Evolutionary conservation across 2,113 vertebrate species (phyloP).

Genomic region (Octodon degus): DNA sequence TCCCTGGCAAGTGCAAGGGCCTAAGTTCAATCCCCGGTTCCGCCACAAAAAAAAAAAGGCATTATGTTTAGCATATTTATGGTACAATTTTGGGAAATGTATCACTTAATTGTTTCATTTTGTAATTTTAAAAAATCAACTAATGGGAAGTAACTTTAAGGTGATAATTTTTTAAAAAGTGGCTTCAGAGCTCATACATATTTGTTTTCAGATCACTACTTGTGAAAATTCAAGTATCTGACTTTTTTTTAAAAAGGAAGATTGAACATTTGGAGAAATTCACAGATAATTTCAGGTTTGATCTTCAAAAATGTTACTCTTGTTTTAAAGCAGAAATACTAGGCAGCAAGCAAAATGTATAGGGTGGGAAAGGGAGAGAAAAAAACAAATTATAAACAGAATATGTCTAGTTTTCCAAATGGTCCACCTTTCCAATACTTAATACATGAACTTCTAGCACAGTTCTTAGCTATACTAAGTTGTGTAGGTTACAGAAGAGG

Average conservation of each 20-base stretch:
- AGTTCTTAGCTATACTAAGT: constrained; percentile 45
- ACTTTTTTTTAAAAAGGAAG: constrained; percentile 22
- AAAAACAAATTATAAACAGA: constrained; percentile 33
- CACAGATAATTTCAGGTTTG: constrained; percentile 56
- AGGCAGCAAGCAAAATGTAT: constrained; percentile 37
- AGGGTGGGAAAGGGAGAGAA: not conserved
- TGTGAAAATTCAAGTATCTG: constrained; percentile 60
- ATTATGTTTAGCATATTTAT: constrained; percentile 28
- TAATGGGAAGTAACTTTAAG: constrained; percentile 15
- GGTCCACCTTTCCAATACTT: constrained; percentile 34
- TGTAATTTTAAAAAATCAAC: constrained; percentile 27
- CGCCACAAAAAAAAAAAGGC: too few relatives aligned
- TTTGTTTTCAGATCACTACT: constrained; percentile 43
- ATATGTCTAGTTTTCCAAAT: constrained; percentile 39
- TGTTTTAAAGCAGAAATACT: constrained; percentile 60
- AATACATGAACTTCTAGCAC: constrained; percentile 55
- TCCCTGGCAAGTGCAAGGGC: too few relatives aligned
- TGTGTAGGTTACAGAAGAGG: constrained; percentile 20
- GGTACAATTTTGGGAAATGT: constrained; percentile 4
- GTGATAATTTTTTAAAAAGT: constrained; percentile 31
- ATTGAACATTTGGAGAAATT: constrained; percentile 54
- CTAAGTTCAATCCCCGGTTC: too few relatives aligned
- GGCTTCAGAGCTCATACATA: not conserved
- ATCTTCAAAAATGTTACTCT: constrained; percentile 25
- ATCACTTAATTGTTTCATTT: constrained; percentile 61